Percentiles rank a stretch among this genome's conserved stretches.
Conservation (phyloP, 2,797 vertebrate species). For the Uromys caudimaculatus region DNA sequence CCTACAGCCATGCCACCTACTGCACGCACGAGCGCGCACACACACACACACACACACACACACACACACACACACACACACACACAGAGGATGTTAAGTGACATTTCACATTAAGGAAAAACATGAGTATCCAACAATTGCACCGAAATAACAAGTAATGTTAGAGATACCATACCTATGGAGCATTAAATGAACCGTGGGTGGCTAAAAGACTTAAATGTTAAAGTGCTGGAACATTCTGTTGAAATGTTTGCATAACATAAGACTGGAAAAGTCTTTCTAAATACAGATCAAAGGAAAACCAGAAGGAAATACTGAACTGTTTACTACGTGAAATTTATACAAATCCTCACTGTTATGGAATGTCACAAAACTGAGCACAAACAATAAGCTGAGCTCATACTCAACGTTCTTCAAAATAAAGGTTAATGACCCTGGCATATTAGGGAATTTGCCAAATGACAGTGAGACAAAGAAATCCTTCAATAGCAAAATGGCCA, state of each 20-base stretch:
- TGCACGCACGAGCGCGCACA: background rate
- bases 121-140: slow-evolving; percentile 5
- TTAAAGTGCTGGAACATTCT: slow-evolving; percentile 55
- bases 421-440: slow-evolving; percentile 35
- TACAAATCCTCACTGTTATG: background rate
- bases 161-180: slow-evolving; percentile 35
- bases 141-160: slow-evolving; percentile 44
- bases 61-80: too few species aligned
- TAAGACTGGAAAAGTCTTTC: slow-evolving; percentile 35
- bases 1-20: slow-evolving; percentile 17
- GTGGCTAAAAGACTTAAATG: slow-evolving; percentile 33
- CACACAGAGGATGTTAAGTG: background rate
- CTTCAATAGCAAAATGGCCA: slow-evolving; percentile 36
- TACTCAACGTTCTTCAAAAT: slow-evolving; percentile 9
- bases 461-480: slow-evolving; percentile 56
- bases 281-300: slow-evolving; percentile 61
- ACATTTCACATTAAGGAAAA: slow-evolving; percentile 50
- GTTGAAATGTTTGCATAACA: slow-evolving; percentile 41
- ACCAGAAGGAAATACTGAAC: slow-evolving; percentile 54
- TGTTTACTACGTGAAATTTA: slow-evolving; percentile 44
- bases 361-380: slow-evolving; percentile 56
- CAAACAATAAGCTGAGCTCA: slow-evolving; percentile 18
- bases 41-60: too few species aligned
- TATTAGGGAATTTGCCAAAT: slow-evolving; percentile 35
- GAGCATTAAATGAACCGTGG: slow-evolving; percentile 9